Evolutionary conservation across 2,888 invertebrate genomes (phyloP).

Genomic region (Teleiodes luculella): DNA sequence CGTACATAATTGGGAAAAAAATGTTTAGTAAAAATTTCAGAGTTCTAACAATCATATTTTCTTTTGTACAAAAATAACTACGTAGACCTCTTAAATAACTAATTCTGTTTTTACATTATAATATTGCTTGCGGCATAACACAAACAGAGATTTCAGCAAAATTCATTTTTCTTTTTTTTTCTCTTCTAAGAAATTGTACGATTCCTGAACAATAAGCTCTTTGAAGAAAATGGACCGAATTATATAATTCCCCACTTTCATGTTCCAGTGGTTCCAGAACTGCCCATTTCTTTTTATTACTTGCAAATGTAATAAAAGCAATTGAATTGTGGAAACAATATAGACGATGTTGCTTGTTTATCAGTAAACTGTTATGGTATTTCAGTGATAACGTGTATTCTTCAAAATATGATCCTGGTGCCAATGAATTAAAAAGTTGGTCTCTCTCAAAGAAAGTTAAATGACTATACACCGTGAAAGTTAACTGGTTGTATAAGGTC

Average conservation of each 20-base stretch:
- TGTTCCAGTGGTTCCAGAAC: slow-evolving; percentile 3
- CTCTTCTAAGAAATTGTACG: not conserved
- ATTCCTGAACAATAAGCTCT: not conserved
- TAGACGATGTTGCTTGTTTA: not conserved
- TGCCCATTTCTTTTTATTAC: slow-evolving; percentile 11
- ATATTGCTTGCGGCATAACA: not conserved
- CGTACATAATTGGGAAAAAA: no score
- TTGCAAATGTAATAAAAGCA: slow-evolving; percentile 6
- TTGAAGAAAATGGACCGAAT: slow-evolving; percentile 7
- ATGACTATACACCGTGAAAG: no score
- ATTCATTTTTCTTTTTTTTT: slow-evolving; percentile 2
- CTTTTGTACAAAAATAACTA: no score
- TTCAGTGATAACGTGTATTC: no score
- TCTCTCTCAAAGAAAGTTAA: no score
- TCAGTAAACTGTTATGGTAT: no score
- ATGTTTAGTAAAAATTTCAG: no score
- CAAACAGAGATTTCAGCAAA: not conserved
- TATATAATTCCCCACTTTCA: slow-evolving; percentile 4
- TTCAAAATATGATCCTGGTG: no score
- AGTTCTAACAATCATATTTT: no score
- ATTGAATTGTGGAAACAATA: slow-evolving; percentile 14
- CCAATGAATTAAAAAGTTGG: no score
- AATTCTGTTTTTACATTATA: not conserved
- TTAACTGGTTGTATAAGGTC: no score
- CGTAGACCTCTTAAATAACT: not conserved